Conservation (phyloP, 2,888 invertebrate species). For the Gerris lacustris region DNA sequence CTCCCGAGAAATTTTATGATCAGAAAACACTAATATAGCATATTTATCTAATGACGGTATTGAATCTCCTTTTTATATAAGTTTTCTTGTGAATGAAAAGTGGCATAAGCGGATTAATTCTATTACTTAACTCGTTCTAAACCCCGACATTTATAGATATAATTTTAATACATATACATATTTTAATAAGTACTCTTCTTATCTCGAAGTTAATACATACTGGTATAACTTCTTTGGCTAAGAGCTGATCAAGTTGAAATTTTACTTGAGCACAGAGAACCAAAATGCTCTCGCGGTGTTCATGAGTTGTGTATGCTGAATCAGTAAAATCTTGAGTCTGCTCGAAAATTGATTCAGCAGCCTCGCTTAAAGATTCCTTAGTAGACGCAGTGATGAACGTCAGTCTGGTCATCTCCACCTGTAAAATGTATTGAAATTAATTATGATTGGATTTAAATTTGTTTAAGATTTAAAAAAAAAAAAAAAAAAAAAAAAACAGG, state of each 20-base stretch:
- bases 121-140: too few relatives aligned
- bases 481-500: too few relatives aligned
- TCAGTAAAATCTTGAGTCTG: constrained; percentile 97
- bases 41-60: too few relatives aligned
- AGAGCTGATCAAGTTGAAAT: constrained; percentile 79
- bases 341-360: constrained; percentile 83
- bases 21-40: too few relatives aligned
- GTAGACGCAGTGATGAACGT: constrained; percentile 53
- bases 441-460: constrained; percentile 55
- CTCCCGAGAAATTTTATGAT: too few relatives aligned
- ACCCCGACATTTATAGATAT: too few relatives aligned
- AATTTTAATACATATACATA: too few relatives aligned
- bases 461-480: constrained; percentile 40
- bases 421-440: constrained; percentile 30
- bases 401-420: constrained; percentile 74
- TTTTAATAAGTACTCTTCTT: too few relatives aligned
- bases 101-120: too few relatives aligned
- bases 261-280: constrained; percentile 68
- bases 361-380: constrained; percentile 68
- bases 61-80: too few relatives aligned
- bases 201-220: not conserved
- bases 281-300: constrained; percentile 89
- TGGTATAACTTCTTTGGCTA: constrained; percentile 35
- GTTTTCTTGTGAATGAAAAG: too few relatives aligned
- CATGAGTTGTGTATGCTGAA: constrained; percentile 95